Base-by-base conservation (phyloP, 2,888 invertebrate species). In the Aleiodes alternator region DNA sequence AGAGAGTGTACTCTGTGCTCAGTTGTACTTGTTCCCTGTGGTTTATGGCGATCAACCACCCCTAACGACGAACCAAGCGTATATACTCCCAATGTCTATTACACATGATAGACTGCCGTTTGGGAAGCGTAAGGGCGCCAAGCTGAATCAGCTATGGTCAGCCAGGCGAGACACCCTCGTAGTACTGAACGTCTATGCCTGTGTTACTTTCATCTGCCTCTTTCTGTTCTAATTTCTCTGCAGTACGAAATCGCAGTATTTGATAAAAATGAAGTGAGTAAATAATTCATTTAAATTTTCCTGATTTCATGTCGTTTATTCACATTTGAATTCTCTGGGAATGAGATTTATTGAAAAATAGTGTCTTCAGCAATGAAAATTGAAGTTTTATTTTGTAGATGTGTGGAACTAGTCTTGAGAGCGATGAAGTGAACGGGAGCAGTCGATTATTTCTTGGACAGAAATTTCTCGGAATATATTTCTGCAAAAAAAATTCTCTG, bases 141-240 rank as follows among this genome's bases (percentile, higher is more conserved):
- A 84, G 86, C 87, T 87, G 87, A 87, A 84, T 87, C 87, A 87
- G 87, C 86, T 80, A 78, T 78, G 81, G 77, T 79, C 85, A 84
- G 79, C 83, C 82, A 82, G 82, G 85, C 85, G 86, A 85, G 80
- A 85, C 85, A 82, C 83, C 84, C 83, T 83, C 74, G 78, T 78
- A 50, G 14, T 66, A 16, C 29, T 61, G 23, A 43, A 14, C 66
- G 23, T 50, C 66, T 50, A 66, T 66, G 29, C 14, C 61, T 38
- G 38, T 50, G 29, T 48, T 48, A 50, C 50, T 66, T 66, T 66
- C 66, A 66, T 66, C 48, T 66, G 14, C 29, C 23, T 29, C 50
- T 14, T 80, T 78, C 71, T 69, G 77, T 72, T 76, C 77, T 80
- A 80, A 80, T 82, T 80, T 78, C 82, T 79, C 75, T 76, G 76